phyloP scores from a whole-genome alignment of 1,140 invertebrate species.

The Temnothorax nylanderi region DNA sequence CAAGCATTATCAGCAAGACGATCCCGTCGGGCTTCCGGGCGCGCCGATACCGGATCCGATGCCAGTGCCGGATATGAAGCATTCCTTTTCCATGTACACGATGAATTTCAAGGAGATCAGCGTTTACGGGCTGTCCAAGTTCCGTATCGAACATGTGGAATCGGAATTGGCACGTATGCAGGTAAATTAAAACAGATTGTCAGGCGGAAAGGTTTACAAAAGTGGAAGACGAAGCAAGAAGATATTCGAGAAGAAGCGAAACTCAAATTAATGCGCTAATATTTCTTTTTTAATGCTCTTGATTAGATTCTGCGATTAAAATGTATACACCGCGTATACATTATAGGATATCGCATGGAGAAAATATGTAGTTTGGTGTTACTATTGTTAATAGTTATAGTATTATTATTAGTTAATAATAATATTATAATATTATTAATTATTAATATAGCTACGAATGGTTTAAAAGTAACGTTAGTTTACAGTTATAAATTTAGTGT shows the following conservation, averaged over 20 bases:
- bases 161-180: constrained; percentile 89
- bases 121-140: constrained; percentile 92
- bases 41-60: constrained; percentile 92
- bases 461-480: no score
- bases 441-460: no score
- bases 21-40: constrained; percentile 92
- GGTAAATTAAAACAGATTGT: constrained; percentile 80
- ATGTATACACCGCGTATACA: background rate
- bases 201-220: background rate
- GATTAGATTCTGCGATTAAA: background rate
- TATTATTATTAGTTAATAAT: no score
- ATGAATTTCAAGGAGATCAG: constrained; percentile 91
- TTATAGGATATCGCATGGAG: background rate
- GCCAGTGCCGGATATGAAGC: constrained; percentile 91
- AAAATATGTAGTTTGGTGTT: no score
- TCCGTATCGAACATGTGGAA: constrained; percentile 89
- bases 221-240: background rate
- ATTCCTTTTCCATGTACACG: constrained; percentile 89
- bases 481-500: no score
- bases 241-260: background rate
- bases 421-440: no score
- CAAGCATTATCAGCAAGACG: constrained; percentile 93
- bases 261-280: background rate
- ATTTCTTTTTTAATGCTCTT: background rate
- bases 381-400: no score